Evolutionary conservation across 2,113 vertebrate species (phyloP), one percentile per base, ranked within the genome.

Genomic region (Thunnus thynnus): DNA sequence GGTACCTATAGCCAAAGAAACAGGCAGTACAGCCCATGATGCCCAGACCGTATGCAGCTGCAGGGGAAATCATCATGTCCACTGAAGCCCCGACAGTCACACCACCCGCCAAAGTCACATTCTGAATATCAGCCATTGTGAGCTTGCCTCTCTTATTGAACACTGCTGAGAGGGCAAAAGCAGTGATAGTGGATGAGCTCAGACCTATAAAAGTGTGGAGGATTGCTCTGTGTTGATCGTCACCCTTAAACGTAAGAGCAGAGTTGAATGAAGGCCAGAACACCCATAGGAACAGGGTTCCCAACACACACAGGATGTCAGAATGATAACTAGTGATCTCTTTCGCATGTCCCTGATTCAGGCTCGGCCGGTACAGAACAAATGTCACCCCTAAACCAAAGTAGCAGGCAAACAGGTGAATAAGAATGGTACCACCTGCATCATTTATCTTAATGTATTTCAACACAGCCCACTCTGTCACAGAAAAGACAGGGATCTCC

Each of bases 181-280:
- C 93, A 2, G 95, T 96, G 17, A 96, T 46, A 0, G 93, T 88
- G 0, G 96, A 88, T 5, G 96, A 92, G 3, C 94, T 95, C 16
- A 96, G 93, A 7, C 95, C 94, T 18, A 96, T 90, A 30, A 96
- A 91, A 0, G 96, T 96, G 93, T 96, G 95, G 6, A 97, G 90
- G 32, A 96, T 82, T 1, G 96, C 95, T 0, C 92, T 89, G 79
- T 95, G 96, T 67, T 97, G 96, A 41, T 93, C 93, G 1, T 95
- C 92, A 0, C 94, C 95, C 0, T 92, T 91, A 0, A 93, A 80
- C 50, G 95, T 95, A 41, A 95, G 88, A 2, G 95, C 87, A 0
- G 96, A 95, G 89, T 96, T 94, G 0, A 97, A 97, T 3, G 95
- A 96, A 6, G 95, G 96, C 96, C 96, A 97, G 87, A 97, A 97